Evolutionary conservation across 2,113 vertebrate species (phyloP), one percentile per base, ranked within the genome.

Genomic region (Todiramphus saurophagus): DNA sequence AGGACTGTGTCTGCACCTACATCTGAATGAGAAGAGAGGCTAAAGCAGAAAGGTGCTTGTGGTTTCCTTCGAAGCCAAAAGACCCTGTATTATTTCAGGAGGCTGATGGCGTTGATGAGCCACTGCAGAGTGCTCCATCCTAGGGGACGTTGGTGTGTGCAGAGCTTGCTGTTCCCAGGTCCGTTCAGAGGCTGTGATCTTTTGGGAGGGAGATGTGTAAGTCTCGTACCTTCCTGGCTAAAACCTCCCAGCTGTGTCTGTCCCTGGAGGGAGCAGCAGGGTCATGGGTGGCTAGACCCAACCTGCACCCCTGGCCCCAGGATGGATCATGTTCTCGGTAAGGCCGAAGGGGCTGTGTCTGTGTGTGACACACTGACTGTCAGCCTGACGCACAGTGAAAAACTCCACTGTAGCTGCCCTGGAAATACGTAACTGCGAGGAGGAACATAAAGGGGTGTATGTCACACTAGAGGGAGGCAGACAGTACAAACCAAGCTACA

Each of bases 351-450:
- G 15, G 7, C 31, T 27, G 44, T 10, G 9, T 20, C 39, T 13
- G 23, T 28, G 9, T 31, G 24, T 79, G 87, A n/a, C 79, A 67
- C 0, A 2, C 0, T 1, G 7, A 2, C 2, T 48, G 53, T n/a
- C 76, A 37, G 53, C 21, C 25, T 60, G 41, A 10, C 13, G 11
- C 5, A 0, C 39, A 9, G 44, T 13, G 56, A 58, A 63, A 68
- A 55, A 2, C 75, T 21, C 37, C 9, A 16, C 60, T 1, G 2
- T 3, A 8, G 31, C 64, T 88, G 55, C 51, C 66, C 50, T 94
- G 90, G 69, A 43, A 76, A 72, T 67, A 69, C 75, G 75, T 7
- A 33, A 15, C 59, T 60, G 83, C 1, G 2, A 43, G 55, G 59
- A 37, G 78, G 75, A 86, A 16, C 31, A 5, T 35, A 25, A 35